Percentiles rank a stretch among this genome's conserved stretches.
These are phyloP conservation scores for Drusus annulatus DNA, from an alignment of 1,140 invertebrate genomes.

Conservation along the genomic window DNA sequence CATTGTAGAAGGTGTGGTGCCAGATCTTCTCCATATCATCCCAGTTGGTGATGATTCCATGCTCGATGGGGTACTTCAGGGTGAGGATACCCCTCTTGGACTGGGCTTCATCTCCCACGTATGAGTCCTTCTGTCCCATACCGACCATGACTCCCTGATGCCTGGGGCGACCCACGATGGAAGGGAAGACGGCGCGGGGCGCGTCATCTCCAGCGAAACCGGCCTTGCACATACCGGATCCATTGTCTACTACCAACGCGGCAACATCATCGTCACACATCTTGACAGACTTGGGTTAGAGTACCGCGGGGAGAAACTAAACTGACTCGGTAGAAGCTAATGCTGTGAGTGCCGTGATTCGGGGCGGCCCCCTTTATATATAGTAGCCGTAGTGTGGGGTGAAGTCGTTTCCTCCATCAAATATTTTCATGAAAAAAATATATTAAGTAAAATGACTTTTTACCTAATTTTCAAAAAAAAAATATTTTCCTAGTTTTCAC, in stretches of 20 bases:
- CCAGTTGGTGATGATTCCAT: conserved; percentile 90
- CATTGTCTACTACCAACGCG: conserved; percentile 89
- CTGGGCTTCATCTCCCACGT: conserved; percentile 98
- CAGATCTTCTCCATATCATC: conserved; percentile 90
- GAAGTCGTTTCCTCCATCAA: too few species aligned
- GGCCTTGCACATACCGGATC: conserved; percentile 97
- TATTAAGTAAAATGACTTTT: too few species aligned
- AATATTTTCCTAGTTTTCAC: too few species aligned
- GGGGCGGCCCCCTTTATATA: conserved; percentile 61
- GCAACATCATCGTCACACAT: conserved; percentile 90
- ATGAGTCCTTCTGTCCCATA: conserved; percentile 98
- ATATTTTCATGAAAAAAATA: too few species aligned
- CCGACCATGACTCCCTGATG: conserved; percentile 98
- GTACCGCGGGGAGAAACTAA: conserved; percentile 62
- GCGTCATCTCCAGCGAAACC: conserved; percentile 97
- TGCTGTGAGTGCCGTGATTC: conserved; percentile 69
- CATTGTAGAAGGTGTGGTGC: conserved; percentile 89
- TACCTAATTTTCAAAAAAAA: too few species aligned
- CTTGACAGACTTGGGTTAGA: conserved; percentile 61
- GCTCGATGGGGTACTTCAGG: conserved; percentile 97
- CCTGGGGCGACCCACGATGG: conserved; percentile 92
- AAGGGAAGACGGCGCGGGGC: conserved; percentile 94
- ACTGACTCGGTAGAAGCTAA: conserved; percentile 71
- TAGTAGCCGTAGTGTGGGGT: too few species aligned
- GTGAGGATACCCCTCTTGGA: conserved; percentile 96